Evolutionary conservation across 2,888 invertebrate species (phyloP).

Genomic region (Tipula confusa): DNA sequence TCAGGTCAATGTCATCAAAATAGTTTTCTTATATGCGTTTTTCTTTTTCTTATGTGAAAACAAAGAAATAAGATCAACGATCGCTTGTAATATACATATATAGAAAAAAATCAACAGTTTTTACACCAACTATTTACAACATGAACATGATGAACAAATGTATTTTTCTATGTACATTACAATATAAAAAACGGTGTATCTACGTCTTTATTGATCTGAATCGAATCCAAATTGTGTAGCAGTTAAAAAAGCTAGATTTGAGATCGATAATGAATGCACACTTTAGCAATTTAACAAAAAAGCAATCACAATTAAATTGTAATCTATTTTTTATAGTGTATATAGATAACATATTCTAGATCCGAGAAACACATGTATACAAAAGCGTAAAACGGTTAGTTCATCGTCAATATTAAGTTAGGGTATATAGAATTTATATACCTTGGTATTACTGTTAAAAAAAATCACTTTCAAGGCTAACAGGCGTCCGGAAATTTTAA

Average conservation of each 20-base stretch:
- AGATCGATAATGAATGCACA: neutral
- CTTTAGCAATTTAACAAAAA: neutral
- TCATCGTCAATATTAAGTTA: no score
- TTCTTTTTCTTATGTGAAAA: neutral
- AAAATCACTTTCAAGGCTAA: neutral
- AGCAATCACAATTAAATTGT: no score
- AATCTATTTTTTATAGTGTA: no score
- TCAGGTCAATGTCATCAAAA: neutral
- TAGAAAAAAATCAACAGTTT: neutral
- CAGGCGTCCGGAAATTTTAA: neutral
- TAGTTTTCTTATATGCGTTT: neutral
- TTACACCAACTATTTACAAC: neutral
- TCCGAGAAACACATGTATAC: no score
- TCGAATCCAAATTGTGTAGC: no score
- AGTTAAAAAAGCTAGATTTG: no score
- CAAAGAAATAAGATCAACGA: slow-evolving; percentile 12
- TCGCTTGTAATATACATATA: neutral
- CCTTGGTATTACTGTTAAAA: no score
- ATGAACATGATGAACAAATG: neutral
- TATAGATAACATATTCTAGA: no score
- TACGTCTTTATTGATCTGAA: neutral
- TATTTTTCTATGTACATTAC: no score
- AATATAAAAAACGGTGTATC: no score
- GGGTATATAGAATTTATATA: no score
- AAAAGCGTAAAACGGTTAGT: no score